Evolutionary conservation across 2,113 vertebrate genomes (phyloP).

Genomic region (Amazona guildingii): DNA sequence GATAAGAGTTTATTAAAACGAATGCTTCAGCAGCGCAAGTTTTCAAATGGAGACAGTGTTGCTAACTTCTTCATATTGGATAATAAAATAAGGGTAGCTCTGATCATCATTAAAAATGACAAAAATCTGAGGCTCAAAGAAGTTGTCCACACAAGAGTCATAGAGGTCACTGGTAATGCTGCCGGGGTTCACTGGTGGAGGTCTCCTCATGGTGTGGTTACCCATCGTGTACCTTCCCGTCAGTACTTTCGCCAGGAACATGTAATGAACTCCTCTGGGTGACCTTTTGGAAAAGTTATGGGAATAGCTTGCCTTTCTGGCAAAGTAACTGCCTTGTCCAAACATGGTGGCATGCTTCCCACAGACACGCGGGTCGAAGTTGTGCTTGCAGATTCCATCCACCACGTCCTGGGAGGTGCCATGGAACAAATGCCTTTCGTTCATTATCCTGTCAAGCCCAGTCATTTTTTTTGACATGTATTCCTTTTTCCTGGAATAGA

Average conservation of each 20-base stretch:
- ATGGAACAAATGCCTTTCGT: slow-evolving; percentile 96
- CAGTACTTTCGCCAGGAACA: slow-evolving; percentile 98
- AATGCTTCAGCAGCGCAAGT: slow-evolving; percentile 51
- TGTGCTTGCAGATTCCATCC: slow-evolving; percentile 99
- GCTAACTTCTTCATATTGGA: slow-evolving; percentile 96
- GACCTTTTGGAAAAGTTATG: slow-evolving; percentile 98
- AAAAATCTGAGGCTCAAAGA: slow-evolving; percentile 97
- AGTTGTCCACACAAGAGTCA: slow-evolving; percentile 99
- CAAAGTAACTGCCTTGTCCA: slow-evolving; percentile 98
- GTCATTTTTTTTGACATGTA: slow-evolving; percentile 94
- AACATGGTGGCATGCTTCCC: slow-evolving; percentile 99
- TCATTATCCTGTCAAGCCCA: slow-evolving; percentile 89
- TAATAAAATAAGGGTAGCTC: slow-evolving; percentile 99
- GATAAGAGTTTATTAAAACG: not conserved
- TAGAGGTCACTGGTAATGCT: slow-evolving; percentile 95
- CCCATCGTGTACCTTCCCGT: slow-evolving; percentile 94
- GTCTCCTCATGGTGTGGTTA: slow-evolving; percentile 94
- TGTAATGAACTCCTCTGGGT: slow-evolving; percentile 92
- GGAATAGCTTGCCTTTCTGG: slow-evolving; percentile 94
- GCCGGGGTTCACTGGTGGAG: slow-evolving; percentile 89
- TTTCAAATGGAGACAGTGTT: slow-evolving; percentile 89
- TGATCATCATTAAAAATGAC: slow-evolving; percentile 99
- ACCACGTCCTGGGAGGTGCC: slow-evolving; percentile 96
- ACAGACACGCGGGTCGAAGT: slow-evolving; percentile 96
- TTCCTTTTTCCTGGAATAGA: slow-evolving; percentile 91